Evolutionary conservation across 2,888 invertebrate species (phyloP).

Genomic region (Ephialtes manifestator): DNA sequence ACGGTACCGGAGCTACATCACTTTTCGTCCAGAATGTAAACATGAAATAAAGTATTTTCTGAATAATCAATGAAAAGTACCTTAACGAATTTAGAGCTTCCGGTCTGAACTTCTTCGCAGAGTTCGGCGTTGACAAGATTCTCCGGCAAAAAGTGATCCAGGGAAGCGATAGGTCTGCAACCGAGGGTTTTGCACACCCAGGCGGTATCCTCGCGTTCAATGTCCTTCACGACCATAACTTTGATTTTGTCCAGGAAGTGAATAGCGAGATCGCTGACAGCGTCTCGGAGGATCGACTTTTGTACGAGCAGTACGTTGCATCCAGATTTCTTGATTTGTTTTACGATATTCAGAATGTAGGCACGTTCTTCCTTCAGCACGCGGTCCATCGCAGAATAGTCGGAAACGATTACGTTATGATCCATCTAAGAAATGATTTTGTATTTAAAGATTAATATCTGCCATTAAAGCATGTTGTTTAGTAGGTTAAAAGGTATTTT

Average conservation of each 20-base stretch:
- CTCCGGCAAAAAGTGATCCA: slow-evolving; percentile 98
- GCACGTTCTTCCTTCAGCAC: slow-evolving; percentile 98
- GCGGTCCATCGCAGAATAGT: slow-evolving; percentile 99
- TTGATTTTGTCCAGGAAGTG: slow-evolving; percentile 99
- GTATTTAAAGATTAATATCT: too few species aligned
- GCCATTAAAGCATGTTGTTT: too few species aligned
- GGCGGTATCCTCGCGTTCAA: slow-evolving; percentile 99
- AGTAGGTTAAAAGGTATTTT: too few species aligned
- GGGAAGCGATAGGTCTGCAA: slow-evolving; percentile 98
- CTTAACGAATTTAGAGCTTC: slow-evolving; percentile 96
- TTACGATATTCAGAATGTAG: slow-evolving; percentile 99
- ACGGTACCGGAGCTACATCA: too few species aligned
- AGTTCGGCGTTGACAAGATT: slow-evolving; percentile 96
- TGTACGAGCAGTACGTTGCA: slow-evolving; percentile 98
- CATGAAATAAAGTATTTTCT: too few species aligned
- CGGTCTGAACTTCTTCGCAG: slow-evolving; percentile 97
- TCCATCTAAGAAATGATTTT: slow-evolving; percentile 94
- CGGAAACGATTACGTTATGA: slow-evolving; percentile 97
- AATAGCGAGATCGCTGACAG: slow-evolving; percentile 97
- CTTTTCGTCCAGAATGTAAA: too few species aligned
- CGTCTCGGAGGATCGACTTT: slow-evolving; percentile 95
- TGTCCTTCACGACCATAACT: slow-evolving; percentile 98
- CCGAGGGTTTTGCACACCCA: slow-evolving; percentile 98
- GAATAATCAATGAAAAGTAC: slow-evolving; percentile 83
- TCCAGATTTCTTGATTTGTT: slow-evolving; percentile 99